A percentile compares a stretch with the other conserved stretches of the same genome.
Evolutionary conservation across 2,888 invertebrate species (phyloP).

Genomic region (Ichneumoninae sp.): DNA sequence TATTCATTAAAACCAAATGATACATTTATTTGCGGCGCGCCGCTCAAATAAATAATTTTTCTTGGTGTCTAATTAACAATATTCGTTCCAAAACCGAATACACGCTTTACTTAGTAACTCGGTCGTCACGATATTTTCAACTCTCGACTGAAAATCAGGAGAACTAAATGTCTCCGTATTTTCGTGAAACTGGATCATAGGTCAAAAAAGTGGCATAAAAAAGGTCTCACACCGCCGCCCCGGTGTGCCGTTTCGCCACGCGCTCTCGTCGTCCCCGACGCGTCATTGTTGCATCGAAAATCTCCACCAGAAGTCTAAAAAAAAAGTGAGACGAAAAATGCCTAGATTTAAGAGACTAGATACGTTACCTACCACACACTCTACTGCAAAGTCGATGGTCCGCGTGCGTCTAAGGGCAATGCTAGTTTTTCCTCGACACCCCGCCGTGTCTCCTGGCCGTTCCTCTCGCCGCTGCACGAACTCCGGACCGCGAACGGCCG

Average conservation of each 20-base stretch:
- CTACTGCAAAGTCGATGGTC: slow-evolving; percentile 8
- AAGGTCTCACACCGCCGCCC: no score
- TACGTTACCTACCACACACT: slow-evolving; percentile 21
- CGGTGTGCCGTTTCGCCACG: no score
- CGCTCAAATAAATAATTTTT: no score
- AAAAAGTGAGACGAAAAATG: neutral
- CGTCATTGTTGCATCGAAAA: neutral
- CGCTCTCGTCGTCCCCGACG: neutral
- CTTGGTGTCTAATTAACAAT: no score
- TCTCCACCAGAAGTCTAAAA: neutral
- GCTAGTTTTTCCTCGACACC: slow-evolving; percentile 56
- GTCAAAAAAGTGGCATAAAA: no score
- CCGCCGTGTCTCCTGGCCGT: slow-evolving; percentile 27
- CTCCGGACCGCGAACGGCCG: slow-evolving; percentile 27
- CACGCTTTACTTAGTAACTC: no score
- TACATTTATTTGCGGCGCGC: no score
- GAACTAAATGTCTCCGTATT: neutral
- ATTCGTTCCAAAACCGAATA: no score
- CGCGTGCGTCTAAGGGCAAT: slow-evolving; percentile 51
- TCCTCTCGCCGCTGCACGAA: slow-evolving; percentile 58
- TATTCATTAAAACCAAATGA: no score
- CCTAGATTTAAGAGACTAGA: neutral
- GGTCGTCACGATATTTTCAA: no score
- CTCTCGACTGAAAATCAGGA: no score
- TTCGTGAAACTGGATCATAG: no score